phyloP scores from a whole-genome alignment of 2,113 vertebrate species.

The Casuarius casuarius region DNA sequence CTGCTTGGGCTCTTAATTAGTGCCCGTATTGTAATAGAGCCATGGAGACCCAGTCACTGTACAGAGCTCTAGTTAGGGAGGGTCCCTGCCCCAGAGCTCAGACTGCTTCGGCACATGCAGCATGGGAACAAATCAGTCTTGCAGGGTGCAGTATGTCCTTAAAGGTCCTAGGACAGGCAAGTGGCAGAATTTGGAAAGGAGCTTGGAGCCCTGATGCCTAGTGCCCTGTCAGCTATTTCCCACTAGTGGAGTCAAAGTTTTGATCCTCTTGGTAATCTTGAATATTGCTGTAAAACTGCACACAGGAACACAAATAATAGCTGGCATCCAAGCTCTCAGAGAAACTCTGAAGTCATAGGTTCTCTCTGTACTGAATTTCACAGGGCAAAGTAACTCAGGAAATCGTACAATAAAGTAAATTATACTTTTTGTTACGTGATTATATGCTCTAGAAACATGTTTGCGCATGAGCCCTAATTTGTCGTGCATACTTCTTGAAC shows the following conservation, averaged over 20 bases:
- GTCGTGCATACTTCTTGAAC: background rate
- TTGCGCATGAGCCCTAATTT: background rate
- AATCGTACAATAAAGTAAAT: constrained; percentile 21
- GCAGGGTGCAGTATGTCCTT: background rate
- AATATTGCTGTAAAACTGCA: accelerated
- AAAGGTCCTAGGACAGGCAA: background rate
- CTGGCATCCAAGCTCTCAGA: background rate
- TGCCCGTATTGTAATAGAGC: background rate
- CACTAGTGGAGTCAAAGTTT: background rate
- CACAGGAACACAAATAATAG: background rate
- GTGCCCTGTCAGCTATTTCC: background rate
- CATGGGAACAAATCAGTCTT: background rate
- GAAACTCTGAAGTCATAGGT: background rate
- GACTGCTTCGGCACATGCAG: accelerated
- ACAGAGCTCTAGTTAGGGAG: background rate
- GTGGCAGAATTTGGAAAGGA: background rate
- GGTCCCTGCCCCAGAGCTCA: background rate
- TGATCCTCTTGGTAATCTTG: background rate
- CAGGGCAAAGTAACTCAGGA: background rate
- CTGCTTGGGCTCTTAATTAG: constrained; percentile 48
- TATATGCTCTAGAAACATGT: background rate
- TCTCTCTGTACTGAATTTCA: background rate
- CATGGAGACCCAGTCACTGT: background rate
- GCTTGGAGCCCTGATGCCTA: background rate
- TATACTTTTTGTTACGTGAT: background rate